Evolutionary conservation across 2,888 invertebrate genomes (phyloP), one percentile per base, ranked within the genome.

Genomic region (Perizoma flavofasciatum): DNA sequence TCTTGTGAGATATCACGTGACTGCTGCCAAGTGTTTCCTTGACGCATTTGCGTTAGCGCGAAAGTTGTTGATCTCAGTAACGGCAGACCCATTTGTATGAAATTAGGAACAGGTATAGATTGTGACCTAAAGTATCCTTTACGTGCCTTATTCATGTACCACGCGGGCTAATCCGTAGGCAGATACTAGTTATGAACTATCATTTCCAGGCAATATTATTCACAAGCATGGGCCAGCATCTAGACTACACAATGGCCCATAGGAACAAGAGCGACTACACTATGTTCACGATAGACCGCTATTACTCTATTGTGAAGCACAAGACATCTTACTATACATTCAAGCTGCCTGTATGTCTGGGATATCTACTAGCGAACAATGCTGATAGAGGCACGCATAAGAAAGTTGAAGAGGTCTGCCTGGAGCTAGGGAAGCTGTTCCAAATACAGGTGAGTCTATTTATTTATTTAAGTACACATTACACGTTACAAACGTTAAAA

Each of bases 241-340:
- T 98, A 68, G 98, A 99, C 85, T 83, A 94, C 50, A 88, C 95
- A 41, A 95, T 95, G 59, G 93, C 94, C 0, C 92, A 77, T 6
- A 70, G 75, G 11, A 71, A 72, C 52, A 81, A 72, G 47, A 75
- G 77, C 47, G 83, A 87, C 67, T 86, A 83, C 66, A 80, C 77
- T 66, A 85, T 93, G 34, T 96, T 96, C 84, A 97, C 96, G 1
- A 94, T 96, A 94, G 96, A 96, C 32, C 94, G 95, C 61, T 98
- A 98, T 83, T 94, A 95, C 70, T 93, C 95, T 5, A 97, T 98
- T 73, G 96, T 96, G 11, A 96, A 96, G 69, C 97, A 97, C 84
- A 98, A 98, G 90, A 97, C 98, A 5, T 95, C 96, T 0, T 97
- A 96, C 84, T 98, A 98, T 82, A 95, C 97, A 0, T 97, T 97